Base-by-base conservation (phyloP, 2,113 vertebrate species). In the Trogon surrucura region DNA sequence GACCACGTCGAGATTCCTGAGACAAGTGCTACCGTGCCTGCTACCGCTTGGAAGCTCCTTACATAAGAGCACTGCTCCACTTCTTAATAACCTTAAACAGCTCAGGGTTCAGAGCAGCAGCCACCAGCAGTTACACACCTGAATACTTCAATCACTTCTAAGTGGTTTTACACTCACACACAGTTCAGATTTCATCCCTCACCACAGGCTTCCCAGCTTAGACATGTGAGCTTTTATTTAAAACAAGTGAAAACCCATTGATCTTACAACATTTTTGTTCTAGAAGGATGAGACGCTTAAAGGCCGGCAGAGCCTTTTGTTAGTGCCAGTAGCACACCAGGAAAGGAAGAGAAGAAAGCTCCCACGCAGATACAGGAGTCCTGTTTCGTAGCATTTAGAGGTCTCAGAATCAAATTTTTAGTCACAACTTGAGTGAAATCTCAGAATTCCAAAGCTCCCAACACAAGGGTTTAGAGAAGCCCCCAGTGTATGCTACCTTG, bases 91-190 rank as follows among this genome's bases (percentile, higher is more conserved):
- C 11, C 23, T 53, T 27, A 3, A 78, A 41, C 1, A 89, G 47
- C 44, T 93, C 57, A 26, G 17, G 6, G 19, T 19, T 70, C 56
- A 70, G 22, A 69, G 30, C 56, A 80, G 66, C 54, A 57, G 21
- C 50, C 66, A 80, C 0, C 70, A 44, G 18, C 25, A 56, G 48
- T 27, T 25, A 64, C 53, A 53, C 13, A 29, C 58, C 16, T 4
- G 23, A 75, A 10, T 17, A 20, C 9, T 32, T 51, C 36, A 27
- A 5, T 27, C 2, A 5, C 44, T 78, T 41, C 0, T 3, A 21
- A 74, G 36, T 48, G 26, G 10, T 13, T 69, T 90, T 41, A 7
- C 14, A n/a, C 61, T 29, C 13, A 73, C 9, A 13, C 32, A 58
- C 23, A 22, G 5, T 45, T 80, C 50, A 25, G 44, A 45, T 79